A percentile compares a stretch with the other conserved stretches of the same genome.
These are phyloP conservation scores for Agrilus planipennis DNA, from an alignment of 1,140 invertebrate species.

Conservation along the genomic window DNA sequence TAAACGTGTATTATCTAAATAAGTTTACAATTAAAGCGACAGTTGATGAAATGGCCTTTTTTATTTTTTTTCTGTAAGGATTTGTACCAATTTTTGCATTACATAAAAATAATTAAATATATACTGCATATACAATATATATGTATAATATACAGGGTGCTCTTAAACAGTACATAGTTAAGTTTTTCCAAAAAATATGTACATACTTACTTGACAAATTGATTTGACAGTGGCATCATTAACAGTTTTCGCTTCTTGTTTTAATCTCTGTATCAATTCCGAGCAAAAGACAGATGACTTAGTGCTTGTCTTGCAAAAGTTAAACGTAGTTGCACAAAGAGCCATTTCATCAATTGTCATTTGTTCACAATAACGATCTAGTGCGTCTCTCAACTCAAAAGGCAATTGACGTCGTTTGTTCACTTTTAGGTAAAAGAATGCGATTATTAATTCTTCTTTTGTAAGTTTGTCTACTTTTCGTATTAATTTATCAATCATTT, in stretches of 20 bases:
- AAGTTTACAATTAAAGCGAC: too few relatives aligned
- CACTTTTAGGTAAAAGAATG: slow-evolving; percentile 42
- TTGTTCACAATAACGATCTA: slow-evolving; percentile 34
- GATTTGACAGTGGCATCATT: not conserved
- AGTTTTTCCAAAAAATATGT: too few relatives aligned
- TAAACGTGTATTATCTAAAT: too few relatives aligned
- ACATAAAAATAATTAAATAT: too few relatives aligned
- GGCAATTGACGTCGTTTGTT: slow-evolving; percentile 27
- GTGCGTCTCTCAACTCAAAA: slow-evolving; percentile 42
- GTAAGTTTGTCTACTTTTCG: slow-evolving; percentile 29
- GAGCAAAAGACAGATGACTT: slow-evolving; percentile 12
- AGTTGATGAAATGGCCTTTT: too few relatives aligned
- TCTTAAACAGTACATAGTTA: too few relatives aligned
- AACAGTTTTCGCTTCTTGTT: not conserved
- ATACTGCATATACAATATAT: too few relatives aligned
- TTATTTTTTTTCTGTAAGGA: too few relatives aligned
- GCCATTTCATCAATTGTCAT: slow-evolving; percentile 43
- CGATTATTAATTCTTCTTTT: slow-evolving; percentile 39
- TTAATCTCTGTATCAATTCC: not conserved
- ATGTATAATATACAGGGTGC: too few relatives aligned
- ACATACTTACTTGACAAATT: slow-evolving; percentile 5
- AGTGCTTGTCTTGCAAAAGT: slow-evolving; percentile 45
- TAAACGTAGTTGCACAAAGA: slow-evolving; percentile 45
- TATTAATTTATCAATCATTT: not conserved
- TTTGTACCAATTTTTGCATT: too few relatives aligned